Evolutionary conservation across 2,888 invertebrate species (phyloP).

Genomic region (Molanna angustata): DNA sequence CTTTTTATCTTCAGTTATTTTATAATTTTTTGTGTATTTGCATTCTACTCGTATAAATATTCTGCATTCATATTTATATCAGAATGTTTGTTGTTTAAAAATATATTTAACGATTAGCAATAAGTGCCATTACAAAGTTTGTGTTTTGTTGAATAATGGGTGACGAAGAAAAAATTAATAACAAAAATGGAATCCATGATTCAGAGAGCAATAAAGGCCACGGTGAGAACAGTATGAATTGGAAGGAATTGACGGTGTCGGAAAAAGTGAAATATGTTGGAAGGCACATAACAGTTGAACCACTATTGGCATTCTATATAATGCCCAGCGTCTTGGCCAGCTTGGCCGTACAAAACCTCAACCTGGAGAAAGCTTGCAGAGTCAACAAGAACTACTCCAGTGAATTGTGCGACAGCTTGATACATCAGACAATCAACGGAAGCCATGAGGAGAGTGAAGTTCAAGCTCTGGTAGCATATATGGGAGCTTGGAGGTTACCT

Average conservation of each 20-base stretch:
- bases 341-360: slow-evolving; percentile 52
- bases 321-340: slow-evolving; percentile 49
- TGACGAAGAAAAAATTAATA: no score
- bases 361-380: slow-evolving; percentile 57
- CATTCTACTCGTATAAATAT: no score
- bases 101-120: no score
- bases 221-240: no score
- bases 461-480: slow-evolving; percentile 49
- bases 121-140: no score
- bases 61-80: no score
- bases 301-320: slow-evolving; percentile 71
- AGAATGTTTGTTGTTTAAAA: no score
- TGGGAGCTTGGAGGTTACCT: slow-evolving; percentile 55
- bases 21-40: no score
- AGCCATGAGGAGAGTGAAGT: slow-evolving; percentile 45
- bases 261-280: slow-evolving; percentile 40
- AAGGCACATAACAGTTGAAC: slow-evolving; percentile 70
- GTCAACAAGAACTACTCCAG: slow-evolving; percentile 51
- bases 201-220: no score
- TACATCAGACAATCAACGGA: slow-evolving; percentile 42
- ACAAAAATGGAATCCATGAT: no score
- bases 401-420: slow-evolving; percentile 48
- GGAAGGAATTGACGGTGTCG: slow-evolving; percentile 39
- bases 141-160: no score
- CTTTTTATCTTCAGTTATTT: no score